Conservation (phyloP, 2,113 vertebrate species). For the Thryonomys swinderianus region DNA sequence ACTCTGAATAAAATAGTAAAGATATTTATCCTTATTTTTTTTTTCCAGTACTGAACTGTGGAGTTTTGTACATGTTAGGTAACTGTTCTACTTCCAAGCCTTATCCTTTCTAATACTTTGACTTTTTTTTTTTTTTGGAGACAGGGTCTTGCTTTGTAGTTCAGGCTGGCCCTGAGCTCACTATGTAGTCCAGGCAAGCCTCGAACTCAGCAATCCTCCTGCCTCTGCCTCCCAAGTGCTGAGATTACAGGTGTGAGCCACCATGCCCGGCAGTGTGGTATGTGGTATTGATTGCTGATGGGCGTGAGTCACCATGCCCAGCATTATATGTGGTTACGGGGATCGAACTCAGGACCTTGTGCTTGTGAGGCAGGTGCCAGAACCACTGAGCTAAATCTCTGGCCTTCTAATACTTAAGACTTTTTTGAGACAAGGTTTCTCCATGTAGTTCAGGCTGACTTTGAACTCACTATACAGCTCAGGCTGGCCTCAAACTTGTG, state of each 20-base stretch:
- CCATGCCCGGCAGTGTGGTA: no score
- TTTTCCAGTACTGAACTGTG: neutral
- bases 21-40: neutral
- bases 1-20: conserved; percentile 42
- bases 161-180: neutral
- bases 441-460: neutral
- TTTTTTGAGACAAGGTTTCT: neutral
- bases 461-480: neutral
- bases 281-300: no score
- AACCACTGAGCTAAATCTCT: no score
- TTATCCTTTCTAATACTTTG: neutral
- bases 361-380: no score
- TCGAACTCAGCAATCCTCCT: no score
- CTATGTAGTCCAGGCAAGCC: no score
- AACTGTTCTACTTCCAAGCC: neutral
- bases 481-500: neutral
- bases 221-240: no score
- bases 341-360: no score
- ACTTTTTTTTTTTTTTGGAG: neutral
- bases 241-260: no score
- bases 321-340: no score
- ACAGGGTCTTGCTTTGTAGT: neutral
- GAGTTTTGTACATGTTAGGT: neutral
- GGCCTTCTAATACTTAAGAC: neutral
- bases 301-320: no score